A percentile compares a stretch with the other conserved stretches of the same genome.
phyloP scores from a whole-genome alignment of 1,140 invertebrate genomes.

The Diorhabda sublineata region DNA sequence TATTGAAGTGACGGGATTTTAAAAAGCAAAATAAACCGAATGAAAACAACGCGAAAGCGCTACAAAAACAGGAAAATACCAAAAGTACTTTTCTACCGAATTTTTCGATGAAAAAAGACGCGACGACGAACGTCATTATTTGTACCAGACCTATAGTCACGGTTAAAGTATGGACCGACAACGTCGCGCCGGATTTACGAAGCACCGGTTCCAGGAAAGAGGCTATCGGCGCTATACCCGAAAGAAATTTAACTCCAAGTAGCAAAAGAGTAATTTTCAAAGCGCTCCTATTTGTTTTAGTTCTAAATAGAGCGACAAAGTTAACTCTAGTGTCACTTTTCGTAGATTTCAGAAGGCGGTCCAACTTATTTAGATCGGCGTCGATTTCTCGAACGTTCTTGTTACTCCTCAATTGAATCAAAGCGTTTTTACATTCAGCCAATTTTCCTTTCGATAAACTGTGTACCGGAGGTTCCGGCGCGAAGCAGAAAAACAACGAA shows the following conservation, averaged over 20 bases:
- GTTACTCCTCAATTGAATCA: conserved; percentile 58
- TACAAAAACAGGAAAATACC: conserved; percentile 61
- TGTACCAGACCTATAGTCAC: conserved; percentile 78
- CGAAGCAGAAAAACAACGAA: conserved; percentile 52
- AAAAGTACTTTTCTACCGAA: conserved; percentile 69
- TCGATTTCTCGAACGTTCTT: conserved; percentile 48
- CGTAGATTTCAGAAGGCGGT: conserved; percentile 9
- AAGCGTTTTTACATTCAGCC: conserved; percentile 58
- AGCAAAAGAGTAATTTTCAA: conserved; percentile 69
- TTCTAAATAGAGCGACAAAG: conserved; percentile 21
- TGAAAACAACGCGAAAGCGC: conserved; percentile 43
- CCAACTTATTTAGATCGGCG: conserved; percentile 20
- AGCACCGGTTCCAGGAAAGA: conserved; percentile 78
- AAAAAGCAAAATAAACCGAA: conserved; percentile 41
- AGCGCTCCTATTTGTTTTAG: conserved; percentile 57
- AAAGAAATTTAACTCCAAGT: conserved; percentile 83
- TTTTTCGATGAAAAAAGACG: conserved; percentile 70
- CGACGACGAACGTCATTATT: conserved; percentile 65
- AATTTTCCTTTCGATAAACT: conserved; percentile 55
- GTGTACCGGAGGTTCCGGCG: conserved; percentile 74
- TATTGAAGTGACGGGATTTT: conserved; percentile 28
- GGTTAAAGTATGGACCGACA: conserved; percentile 55
- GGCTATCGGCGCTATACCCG: conserved; percentile 80
- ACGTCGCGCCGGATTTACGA: conserved; percentile 53
- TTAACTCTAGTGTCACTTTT: conserved; percentile 37